Conservation (phyloP, 92 coral and sea anemone species). For the Paramuricea clavata region DNA sequence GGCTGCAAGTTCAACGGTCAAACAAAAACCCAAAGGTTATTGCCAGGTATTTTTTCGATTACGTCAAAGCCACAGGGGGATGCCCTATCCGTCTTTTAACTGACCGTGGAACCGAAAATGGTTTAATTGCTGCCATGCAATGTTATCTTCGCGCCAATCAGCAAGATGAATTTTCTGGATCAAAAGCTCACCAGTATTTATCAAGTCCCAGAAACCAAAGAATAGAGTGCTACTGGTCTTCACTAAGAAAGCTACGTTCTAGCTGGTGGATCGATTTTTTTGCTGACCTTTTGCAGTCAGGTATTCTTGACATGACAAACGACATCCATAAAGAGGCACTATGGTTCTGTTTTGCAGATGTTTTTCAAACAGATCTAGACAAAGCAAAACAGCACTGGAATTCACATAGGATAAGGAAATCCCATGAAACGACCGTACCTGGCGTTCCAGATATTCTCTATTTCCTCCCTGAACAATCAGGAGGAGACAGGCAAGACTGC, state of each 20-base stretch:
- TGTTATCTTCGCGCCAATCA: slow-evolving; percentile 74
- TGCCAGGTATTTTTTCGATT: slow-evolving; percentile 67
- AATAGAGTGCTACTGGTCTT: slow-evolving; percentile 78
- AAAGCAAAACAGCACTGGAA: slow-evolving; percentile 73
- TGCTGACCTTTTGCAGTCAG: slow-evolving; percentile 65
- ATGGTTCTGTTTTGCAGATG: slow-evolving; percentile 78
- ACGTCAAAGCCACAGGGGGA: slow-evolving; percentile 65
- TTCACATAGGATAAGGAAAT: slow-evolving; percentile 76
- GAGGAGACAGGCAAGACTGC: slow-evolving; percentile 51
- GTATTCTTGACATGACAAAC: slow-evolving; percentile 65
- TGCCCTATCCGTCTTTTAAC: slow-evolving; percentile 70
- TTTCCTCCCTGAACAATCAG: slow-evolving; percentile 73
- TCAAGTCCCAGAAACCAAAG: slow-evolving; percentile 73
- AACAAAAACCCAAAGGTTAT: slow-evolving; percentile 69
- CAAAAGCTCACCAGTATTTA: slow-evolving; percentile 69
- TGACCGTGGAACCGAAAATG: slow-evolving; percentile 79
- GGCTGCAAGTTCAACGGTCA: slow-evolving; percentile 79
- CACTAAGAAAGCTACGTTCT: slow-evolving; percentile 63
- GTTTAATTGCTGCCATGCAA: slow-evolving; percentile 72
- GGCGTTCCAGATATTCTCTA: slow-evolving; percentile 76
- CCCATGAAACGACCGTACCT: slow-evolving; percentile 66
- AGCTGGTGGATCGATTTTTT: slow-evolving; percentile 81
- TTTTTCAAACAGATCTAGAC: slow-evolving; percentile 67
- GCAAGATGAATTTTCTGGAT: slow-evolving; percentile 68
- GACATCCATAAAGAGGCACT: slow-evolving; percentile 74